Base-by-base conservation (phyloP, 2,888 invertebrate genomes). In the Thalpophila matura region DNA sequence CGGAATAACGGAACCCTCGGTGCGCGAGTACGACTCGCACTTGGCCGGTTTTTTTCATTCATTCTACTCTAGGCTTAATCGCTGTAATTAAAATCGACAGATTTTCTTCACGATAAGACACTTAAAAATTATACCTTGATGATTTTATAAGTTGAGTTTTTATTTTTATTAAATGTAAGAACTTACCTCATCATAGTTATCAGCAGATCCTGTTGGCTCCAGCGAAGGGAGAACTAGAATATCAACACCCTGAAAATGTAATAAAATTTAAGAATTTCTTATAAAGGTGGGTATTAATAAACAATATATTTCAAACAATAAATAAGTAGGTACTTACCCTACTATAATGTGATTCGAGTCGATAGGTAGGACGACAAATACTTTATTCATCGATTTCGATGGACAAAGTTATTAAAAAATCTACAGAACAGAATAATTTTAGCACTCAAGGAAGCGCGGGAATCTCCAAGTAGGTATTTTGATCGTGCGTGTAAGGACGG, bases 121-220 rank as follows among this genome's bases (percentile, higher is more conserved):
- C 4, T 14, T 12, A 18, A 58, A 33, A 33, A 4, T 16, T 7
- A 29, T 16, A 4, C 16, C 12, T 14, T n/a, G 4, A 38, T 43
- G 29, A 31, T 5, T n/a, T 4, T 7, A 3, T 38, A 47, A 46
- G 4, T n/a, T n/a, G n/a, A n/a, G 1, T 3, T 3, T 12, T n/a
- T 12, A 20, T 26, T 14, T 31, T n/a, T n/a, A n/a, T 14, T 12
- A 24, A 24, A 6, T 3, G 10, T 27, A 4, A 0, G 1, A 26
- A 31, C 77, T 81, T 78, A 92, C 92, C 83, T 89, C 84, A 53
- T 92, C 91, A 50, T 88, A 90, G 42, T 83, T 83, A 10, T 88
- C 80, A 3, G 77, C 47, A 3, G 67, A 68, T 16, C 60, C 64
- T 2, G 64, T 55, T 2, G 51, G 45, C 4, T 81, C 79, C 1